Evolutionary conservation across 2,113 vertebrate species (phyloP).

Genomic region (Coracopsis vasa): DNA sequence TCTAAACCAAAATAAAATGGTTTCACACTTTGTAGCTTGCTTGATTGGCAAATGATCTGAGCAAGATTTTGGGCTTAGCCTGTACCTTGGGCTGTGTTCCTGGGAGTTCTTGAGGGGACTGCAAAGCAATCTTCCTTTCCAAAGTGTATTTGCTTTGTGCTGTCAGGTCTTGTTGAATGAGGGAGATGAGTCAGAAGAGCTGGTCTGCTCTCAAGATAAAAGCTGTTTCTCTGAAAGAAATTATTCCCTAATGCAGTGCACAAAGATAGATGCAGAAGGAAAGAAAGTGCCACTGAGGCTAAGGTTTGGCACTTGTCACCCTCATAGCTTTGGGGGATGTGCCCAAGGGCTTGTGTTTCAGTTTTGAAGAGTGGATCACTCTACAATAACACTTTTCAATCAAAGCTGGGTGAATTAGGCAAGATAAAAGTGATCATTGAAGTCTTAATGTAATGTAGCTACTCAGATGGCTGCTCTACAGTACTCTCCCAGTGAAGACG

Average conservation of each 20-base stretch:
- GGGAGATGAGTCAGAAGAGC: not conserved
- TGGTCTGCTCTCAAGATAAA: not conserved
- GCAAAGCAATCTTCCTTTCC: not conserved
- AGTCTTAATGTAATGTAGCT: not conserved
- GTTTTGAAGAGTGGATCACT: not conserved
- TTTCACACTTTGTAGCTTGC: constrained; percentile 24
- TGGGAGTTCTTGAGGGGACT: not conserved
- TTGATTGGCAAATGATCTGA: constrained; percentile 26
- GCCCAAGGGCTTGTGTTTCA: not conserved
- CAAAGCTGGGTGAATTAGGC: constrained; percentile 26
- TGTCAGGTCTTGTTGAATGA: not conserved
- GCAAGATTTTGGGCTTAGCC: not conserved
- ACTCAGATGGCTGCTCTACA: not conserved
- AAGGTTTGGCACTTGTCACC: not conserved
- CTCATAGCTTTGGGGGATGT: not conserved
- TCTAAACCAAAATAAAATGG: constrained; percentile 47
- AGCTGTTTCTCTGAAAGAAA: not conserved
- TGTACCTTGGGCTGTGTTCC: not conserved
- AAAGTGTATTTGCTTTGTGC: not conserved
- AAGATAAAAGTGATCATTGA: not conserved
- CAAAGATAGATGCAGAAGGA: not conserved
- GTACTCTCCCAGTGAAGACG: not conserved
- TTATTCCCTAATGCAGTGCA: not conserved
- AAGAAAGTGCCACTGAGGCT: not conserved
- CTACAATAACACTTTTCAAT: not conserved